Evolutionary conservation across 1,140 invertebrate genomes (phyloP), one percentile per base, ranked within the genome.

Genomic region (Eumaeus atala): DNA sequence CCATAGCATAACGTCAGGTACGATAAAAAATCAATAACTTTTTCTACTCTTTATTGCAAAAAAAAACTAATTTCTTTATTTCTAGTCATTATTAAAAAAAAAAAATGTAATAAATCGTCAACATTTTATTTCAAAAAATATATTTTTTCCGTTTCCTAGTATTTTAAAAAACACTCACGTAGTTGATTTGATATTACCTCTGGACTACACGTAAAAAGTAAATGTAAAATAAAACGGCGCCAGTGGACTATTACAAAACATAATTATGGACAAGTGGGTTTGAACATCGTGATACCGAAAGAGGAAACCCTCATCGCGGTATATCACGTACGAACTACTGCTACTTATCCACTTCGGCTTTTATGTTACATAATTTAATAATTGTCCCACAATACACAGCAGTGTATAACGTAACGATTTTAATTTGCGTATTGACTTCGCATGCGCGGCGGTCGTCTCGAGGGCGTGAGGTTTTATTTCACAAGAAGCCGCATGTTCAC

Each of bases 261-360:
- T 69, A 69, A 69, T 69, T 59, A 60, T 63, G 64, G 56, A 69
- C 67, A 62, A 69, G 69, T 70, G 67, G 63, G 67, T 72, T 72
- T 70, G 70, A 72, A 67, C 64, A 72, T 72, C 66, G 59, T 66
- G 67, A 67, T 69, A 69, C 62, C 54, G 60, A 68, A 71, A 67
- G 66, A 72, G 60, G 62, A 63, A 52, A 56, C 56, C 49, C 40
- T 65, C n/a, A n/a, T n/a, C 2, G 21, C 21, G 21, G 21, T 28
- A 28, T 28, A 28, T 28, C 21, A 28, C 21, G 21, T 28, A 28
- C 21, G 21, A 28, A 28, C 21, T 6, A 28, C 21, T 28, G 21
- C 21, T 28, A 6, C 21, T 28, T 6, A 28, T 28, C 21, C 21
- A 28, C 6, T 28, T 2, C 21, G 21, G 21, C 2, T 3, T 28